Evolutionary conservation across 2,888 invertebrate genomes (phyloP), one percentile per base, ranked within the genome.

Genomic region (Dryobotodes eremita): DNA sequence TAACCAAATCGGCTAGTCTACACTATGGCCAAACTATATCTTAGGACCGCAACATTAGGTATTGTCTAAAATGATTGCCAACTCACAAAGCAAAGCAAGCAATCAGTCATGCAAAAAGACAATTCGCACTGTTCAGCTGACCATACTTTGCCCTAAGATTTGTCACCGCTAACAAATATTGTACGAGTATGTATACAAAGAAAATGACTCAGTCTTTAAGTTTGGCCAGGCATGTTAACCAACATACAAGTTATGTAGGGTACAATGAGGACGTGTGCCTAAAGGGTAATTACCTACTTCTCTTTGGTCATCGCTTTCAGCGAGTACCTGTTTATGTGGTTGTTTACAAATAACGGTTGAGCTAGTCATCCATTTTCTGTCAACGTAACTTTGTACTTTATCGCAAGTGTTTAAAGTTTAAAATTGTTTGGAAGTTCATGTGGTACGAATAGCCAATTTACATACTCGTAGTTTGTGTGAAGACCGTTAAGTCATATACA

Each of bases 271-370:
- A 71, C 48, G 71, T 69, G 77, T 71, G 57, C 46, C 23, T 31
- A 78, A 78, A 79, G 84, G 73, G 64, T 71, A 65, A 55, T 26
- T 62, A 74, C 74, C 64, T 75, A 78, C 61, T 26, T 66, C 73
- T 42, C 77, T 75, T 84, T 72, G 75, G n/a, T 71, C 64, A 57
- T 57, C 71, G 83, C 83, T 76, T n/a, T 74, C 83, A 86, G 42
- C 59, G 76, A 75, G 74, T 79, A 72, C 79, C 74, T 79, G 75
- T 75, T 79, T 79, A 77, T 75, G 83, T 74, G 75, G 73, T 71
- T 86, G 79, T 79, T 79, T 83, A 86, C 83, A 85, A 83, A 85
- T 83, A 83, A 86, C 75, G 71, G 75, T 71, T 69, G 57, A 83
- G 73, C 79, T 71, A 74, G 73, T 74, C 69, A 71, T 59, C 72